phyloP scores from a whole-genome alignment of 2,113 vertebrate species.

The Theristicus caerulescens region DNA sequence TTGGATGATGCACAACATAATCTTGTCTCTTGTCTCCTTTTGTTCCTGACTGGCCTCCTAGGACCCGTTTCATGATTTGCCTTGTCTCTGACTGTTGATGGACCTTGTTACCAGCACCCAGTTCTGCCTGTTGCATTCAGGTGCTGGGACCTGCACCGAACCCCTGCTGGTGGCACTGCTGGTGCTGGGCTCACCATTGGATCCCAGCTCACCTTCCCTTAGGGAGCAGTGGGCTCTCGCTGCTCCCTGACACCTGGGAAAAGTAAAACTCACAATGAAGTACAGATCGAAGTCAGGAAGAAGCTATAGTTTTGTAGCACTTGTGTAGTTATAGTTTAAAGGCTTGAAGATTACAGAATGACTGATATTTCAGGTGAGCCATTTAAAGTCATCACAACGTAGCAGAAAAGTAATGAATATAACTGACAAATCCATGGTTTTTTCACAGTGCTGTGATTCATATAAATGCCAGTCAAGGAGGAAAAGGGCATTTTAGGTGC shows the following conservation, averaged over 20 bases:
- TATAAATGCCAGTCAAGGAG: neutral
- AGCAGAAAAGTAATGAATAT: neutral
- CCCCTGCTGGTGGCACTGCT: neutral
- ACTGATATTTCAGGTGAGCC: neutral
- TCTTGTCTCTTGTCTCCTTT: neutral
- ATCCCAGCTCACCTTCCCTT: neutral
- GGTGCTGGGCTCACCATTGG: neutral
- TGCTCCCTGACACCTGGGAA: neutral
- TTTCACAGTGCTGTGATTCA: neutral
- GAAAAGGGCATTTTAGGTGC: neutral
- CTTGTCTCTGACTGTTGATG: neutral
- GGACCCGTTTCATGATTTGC: neutral
- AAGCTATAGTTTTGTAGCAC: neutral
- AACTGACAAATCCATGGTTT: neutral
- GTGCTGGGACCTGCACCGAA: neutral
- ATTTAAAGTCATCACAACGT: neutral
- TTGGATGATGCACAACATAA: neutral
- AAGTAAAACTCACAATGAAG: neutral
- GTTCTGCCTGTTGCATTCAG: fast-evolving
- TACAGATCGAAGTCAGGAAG: neutral
- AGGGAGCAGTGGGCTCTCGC: fast-evolving
- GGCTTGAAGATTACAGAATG: neutral
- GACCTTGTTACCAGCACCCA: no score
- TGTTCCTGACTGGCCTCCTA: neutral
- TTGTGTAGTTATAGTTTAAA: neutral